phyloP scores from a whole-genome alignment of 2,113 vertebrate species.

The Petrocephalus microphthalmus region DNA sequence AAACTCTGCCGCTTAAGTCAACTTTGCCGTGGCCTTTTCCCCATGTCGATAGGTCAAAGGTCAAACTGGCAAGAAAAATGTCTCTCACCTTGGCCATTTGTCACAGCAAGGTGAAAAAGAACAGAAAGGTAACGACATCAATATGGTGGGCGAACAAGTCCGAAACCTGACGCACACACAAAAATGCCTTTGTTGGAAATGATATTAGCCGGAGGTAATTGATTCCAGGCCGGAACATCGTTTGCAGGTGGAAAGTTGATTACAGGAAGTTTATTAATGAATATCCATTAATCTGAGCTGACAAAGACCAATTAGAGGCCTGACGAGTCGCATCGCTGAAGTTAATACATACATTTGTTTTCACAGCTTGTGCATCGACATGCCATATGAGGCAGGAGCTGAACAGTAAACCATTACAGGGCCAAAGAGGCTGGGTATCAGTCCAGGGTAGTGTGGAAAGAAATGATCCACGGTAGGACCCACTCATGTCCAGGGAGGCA shows the following conservation, averaged over 20 bases:
- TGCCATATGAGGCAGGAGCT: background rate
- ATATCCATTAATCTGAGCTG: conserved; percentile 86
- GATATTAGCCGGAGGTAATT: conserved; percentile 85
- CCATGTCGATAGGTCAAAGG: background rate
- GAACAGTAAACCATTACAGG: background rate
- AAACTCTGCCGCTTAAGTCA: background rate
- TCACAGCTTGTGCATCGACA: conserved; percentile 35
- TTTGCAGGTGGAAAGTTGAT: conserved; percentile 90
- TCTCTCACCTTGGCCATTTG: conserved; percentile 38
- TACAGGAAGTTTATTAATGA: conserved; percentile 95
- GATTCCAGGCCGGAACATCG: conserved; percentile 82
- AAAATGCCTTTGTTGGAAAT: conserved; percentile 77
- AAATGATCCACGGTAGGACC: background rate
- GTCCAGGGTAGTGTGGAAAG: background rate
- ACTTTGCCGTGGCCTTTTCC: background rate
- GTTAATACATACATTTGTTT: conserved; percentile 36
- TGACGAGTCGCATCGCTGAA: conserved; percentile 61
- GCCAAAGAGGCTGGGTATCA: background rate
- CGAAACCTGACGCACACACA: conserved; percentile 53
- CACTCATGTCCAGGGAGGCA: background rate
- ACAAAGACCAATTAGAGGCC: conserved; percentile 75
- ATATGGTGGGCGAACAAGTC: conserved; percentile 21
- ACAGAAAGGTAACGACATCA: conserved; percentile 57
- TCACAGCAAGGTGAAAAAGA: conserved; percentile 53
- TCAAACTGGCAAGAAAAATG: conserved; percentile 28